These are phyloP conservation scores for Bradypodion ventrale DNA, from an alignment of 2,797 vertebrate genomes.

Conservation along the genomic window DNA sequence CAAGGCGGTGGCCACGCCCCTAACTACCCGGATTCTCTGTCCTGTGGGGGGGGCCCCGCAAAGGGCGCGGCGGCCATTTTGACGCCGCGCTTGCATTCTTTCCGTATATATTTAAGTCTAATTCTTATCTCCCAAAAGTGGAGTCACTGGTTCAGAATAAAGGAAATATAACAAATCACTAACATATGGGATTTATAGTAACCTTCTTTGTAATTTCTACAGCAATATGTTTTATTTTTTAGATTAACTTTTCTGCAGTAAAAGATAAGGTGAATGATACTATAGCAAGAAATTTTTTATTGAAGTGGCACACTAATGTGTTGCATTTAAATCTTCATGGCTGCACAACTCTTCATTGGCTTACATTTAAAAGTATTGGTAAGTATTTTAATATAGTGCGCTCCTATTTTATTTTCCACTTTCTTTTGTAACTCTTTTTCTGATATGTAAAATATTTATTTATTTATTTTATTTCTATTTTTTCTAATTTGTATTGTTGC, in stretches of 20 bases:
- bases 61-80: too few species aligned
- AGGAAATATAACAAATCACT: not conserved
- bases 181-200: not conserved
- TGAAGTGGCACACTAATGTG: constrained; percentile 64
- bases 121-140: not conserved
- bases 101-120: not conserved
- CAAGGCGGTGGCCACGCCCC: too few species aligned
- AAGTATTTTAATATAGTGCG: constrained; percentile 38
- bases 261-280: constrained; percentile 60
- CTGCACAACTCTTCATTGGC: constrained; percentile 55
- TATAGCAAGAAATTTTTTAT: constrained; percentile 57
- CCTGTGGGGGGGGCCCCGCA: too few species aligned
- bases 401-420: not conserved
- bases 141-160: not conserved
- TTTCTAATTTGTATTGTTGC: too few species aligned
- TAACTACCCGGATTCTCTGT: too few species aligned
- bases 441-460: not conserved
- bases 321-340: constrained; percentile 62
- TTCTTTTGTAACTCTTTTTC: not conserved
- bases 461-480: too few species aligned
- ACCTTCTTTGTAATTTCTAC: not conserved
- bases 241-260: constrained; percentile 75
- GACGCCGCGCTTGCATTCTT: too few species aligned
- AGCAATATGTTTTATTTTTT: constrained; percentile 33
- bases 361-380: constrained; percentile 69